Evolutionary conservation across 2,113 vertebrate genomes (phyloP), one percentile per base, ranked within the genome.

Genomic region (Chaetodon trifascialis): DNA sequence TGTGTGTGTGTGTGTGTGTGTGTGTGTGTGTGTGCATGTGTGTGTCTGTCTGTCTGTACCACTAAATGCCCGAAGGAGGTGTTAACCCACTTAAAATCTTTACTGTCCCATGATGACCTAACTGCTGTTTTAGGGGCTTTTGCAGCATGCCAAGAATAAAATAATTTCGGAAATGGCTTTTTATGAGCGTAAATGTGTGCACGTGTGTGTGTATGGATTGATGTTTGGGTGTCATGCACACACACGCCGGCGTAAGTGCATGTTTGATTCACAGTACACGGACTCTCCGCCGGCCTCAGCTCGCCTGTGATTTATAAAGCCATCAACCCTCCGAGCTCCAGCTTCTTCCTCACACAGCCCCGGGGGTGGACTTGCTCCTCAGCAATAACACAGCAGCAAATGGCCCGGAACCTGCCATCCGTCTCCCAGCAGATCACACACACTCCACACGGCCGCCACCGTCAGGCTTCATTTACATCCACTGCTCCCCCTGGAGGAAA

Each of bases 321-420:
- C 62, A 47, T 87, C 85, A 83, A 5, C 75, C 21, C 60, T 68
- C 54, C 2, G 23, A 78, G 79, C 79, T 83, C 70, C 74, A 12
- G 79, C 83, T 38, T 72, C 77, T 83, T 88, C 86, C 52, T 66
- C 71, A 86, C 74, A 78, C 85, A 80, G 76, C 84, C 89, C 60
- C 56, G 14, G 83, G 87, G 76, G 59, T 23, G 30, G 74, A 74
- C 76, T 86, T 11, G 23, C 49, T 90, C 40, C 73, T 82, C 9
- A 76, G 74, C 69, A 87, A 84, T 78, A 88, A 86, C 85, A 90
- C 70, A 21, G 83, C 63, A 63, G 70, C 76, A 92, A 93, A 91
- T 91, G 86, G 78, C 47, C 86, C 80, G 72, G 82, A 91, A 93
- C 89, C 79, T 63, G 74, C 85, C 86, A 63, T 83, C 83, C 58